Evolutionary conservation across 2,113 vertebrate species (phyloP).

Genomic region (Bombycilla garrulus): DNA sequence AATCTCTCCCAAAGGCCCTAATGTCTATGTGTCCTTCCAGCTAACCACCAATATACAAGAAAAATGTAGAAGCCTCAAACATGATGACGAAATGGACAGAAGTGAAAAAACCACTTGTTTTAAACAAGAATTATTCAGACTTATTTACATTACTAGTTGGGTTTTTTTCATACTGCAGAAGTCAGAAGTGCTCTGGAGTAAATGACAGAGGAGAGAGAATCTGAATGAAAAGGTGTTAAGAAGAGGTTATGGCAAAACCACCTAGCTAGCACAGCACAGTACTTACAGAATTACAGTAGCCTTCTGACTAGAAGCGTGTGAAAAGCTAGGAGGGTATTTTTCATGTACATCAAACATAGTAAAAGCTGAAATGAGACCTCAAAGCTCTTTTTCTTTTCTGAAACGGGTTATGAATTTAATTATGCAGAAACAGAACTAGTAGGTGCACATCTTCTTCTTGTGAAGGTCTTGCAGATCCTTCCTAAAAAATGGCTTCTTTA

Average conservation of each 20-base stretch:
- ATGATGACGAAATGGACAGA: background rate
- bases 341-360: background rate
- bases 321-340: slow-evolving; percentile 15
- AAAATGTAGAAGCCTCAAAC: background rate
- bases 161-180: background rate
- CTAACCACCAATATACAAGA: background rate
- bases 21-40: background rate
- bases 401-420: background rate
- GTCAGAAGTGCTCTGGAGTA: background rate
- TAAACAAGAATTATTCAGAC: background rate
- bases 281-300: background rate
- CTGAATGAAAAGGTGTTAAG: background rate
- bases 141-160: background rate
- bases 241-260: background rate
- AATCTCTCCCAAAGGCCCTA: slow-evolving; percentile 45
- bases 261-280: background rate
- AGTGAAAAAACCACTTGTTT: background rate
- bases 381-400: background rate
- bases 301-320: background rate
- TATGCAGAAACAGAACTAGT: background rate
- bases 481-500: background rate
- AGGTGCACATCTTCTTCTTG: background rate
- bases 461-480: background rate
- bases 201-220: background rate
- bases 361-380: slow-evolving; percentile 21